Base-by-base conservation (phyloP, 2,888 invertebrate genomes). In the Parnassius orleans region DNA sequence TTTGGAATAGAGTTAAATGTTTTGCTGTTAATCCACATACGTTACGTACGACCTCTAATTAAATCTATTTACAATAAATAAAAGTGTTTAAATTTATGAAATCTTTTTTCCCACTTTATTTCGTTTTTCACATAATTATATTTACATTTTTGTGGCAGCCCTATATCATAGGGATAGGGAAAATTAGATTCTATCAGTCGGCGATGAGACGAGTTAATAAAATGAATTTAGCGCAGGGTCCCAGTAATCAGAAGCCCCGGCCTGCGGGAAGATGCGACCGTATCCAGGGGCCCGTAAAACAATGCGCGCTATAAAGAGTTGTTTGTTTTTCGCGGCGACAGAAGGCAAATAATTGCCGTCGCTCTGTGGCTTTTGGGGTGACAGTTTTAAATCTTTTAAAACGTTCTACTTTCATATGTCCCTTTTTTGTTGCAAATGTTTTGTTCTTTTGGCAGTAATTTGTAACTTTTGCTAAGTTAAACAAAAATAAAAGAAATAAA, bases 141-240 rank as follows among this genome's bases (percentile, higher is more conserved):
- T 5, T 33, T 5, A 33, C 5, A 33, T n/a, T 10, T 62, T 54
- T 15, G 58, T 64, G 71, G 19, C 84, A 87, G 61, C 87, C 87
- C 87, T 88, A 71, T 42, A 56, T 52, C 51, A 58, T 14, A 63
- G 55, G 58, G 59, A 52, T 24, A 52, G 59, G 59, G 56, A 85
- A 86, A 89, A 87, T 89, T 89, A 81, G 87, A 91, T 90, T 91
- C 84, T 89, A 88, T 90, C 86, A 86, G 85, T 73, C 79, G 79
- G 85, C 86, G 83, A 90, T 90, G 90, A 89, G 89, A 88, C 83
- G 86, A 90, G 87, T 91, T 90, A 89, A 90, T 91, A 89, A 87
- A 91, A 88, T 82, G 83, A 89, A 87, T 87, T 87, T 80, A 80
- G 79, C 77, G 75, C 81, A n/a, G 78, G 83, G 79, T 77, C 82